phyloP scores from a whole-genome alignment of 2,797 vertebrate species.

The Eulemur rubriventer region DNA sequence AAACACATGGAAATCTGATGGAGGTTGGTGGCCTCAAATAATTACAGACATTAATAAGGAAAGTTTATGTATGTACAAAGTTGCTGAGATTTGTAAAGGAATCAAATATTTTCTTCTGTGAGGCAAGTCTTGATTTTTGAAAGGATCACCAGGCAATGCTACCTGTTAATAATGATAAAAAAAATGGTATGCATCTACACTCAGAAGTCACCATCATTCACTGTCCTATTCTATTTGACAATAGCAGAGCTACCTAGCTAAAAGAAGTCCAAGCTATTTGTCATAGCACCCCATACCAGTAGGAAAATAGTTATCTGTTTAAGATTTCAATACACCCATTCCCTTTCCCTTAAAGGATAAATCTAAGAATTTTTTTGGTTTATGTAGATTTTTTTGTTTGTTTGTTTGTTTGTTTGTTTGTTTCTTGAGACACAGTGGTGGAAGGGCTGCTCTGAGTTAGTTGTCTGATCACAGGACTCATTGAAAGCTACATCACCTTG shows the following conservation, averaged over 20 bases:
- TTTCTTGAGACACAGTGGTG: not conserved
- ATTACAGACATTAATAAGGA: not conserved
- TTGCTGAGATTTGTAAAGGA: not conserved
- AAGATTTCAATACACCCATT: not conserved
- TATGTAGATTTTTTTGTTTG: not conserved
- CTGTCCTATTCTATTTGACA: not conserved
- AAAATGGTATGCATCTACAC: rapidly evolving
- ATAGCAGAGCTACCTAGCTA: not conserved
- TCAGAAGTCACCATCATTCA: not conserved
- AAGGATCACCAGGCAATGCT: not conserved
- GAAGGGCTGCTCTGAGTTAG: not conserved
- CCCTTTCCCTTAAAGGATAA: not conserved
- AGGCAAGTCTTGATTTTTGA: not conserved
- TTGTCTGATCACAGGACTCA: not conserved
- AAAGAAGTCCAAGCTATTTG: not conserved
- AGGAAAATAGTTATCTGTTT: not conserved
- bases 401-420: not conserved
- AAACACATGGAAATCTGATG: not conserved
- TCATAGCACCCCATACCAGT: not conserved
- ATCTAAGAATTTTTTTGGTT: not conserved
- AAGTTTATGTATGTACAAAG: not conserved
- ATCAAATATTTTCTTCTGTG: not conserved
- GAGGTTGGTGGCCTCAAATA: not conserved
- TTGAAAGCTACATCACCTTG: not conserved
- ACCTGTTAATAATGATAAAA: not conserved